Percentiles rank a stretch among this genome's conserved stretches.
Evolutionary conservation across 2,113 vertebrate species (phyloP).

Genomic region (Ammodytes marinus): DNA sequence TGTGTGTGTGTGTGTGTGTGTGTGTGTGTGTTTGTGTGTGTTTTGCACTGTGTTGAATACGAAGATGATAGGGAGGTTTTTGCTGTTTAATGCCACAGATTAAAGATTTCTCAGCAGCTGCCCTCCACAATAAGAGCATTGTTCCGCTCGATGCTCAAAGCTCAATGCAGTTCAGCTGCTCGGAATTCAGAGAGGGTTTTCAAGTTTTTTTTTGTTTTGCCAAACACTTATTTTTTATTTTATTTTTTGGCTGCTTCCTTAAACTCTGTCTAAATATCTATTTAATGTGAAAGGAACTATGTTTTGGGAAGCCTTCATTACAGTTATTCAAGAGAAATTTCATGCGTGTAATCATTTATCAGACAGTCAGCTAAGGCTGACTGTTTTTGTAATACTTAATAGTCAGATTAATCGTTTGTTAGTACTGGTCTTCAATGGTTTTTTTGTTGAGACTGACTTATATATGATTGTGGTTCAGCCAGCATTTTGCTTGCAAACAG

Average conservation of each 20-base stretch:
- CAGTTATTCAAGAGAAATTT: not conserved
- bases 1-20: no score
- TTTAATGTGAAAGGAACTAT: not conserved
- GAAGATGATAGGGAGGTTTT: not conserved
- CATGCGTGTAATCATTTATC: not conserved
- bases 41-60: not conserved
- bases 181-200: no score
- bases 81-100: not conserved
- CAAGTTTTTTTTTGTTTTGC: no score
- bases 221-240: not conserved
- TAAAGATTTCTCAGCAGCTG: not conserved
- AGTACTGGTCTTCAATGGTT: not conserved
- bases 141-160: constrained; percentile 5
- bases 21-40: no score
- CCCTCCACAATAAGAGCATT: not conserved
- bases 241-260: not conserved
- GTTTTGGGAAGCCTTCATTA: not conserved
- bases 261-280: not conserved
- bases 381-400: no score
- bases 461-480: not conserved
- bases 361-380: not conserved
- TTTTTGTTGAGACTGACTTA: not conserved
- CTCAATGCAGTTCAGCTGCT: not conserved
- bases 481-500: not conserved
- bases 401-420: no score